Evolutionary conservation across 2,797 vertebrate genomes (phyloP).

Genomic region (Neosilurus mollespiculum): DNA sequence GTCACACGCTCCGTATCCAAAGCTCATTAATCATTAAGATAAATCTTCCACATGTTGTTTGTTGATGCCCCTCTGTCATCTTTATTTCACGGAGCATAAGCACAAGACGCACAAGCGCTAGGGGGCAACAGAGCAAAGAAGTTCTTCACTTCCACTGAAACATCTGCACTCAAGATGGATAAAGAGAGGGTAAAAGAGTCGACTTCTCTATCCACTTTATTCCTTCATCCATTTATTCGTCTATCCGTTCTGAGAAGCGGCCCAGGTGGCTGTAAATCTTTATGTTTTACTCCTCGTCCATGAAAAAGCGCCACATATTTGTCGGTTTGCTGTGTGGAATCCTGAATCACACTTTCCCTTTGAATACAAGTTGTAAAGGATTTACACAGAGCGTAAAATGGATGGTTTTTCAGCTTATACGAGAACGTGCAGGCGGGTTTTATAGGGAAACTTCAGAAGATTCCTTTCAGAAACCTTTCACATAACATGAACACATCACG

Average conservation of each 20-base stretch:
- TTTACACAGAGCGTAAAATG: neutral
- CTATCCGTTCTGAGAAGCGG: neutral
- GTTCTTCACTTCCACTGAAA: constrained; percentile 25
- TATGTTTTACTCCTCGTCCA: neutral
- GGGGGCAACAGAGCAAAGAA: constrained; percentile 24
- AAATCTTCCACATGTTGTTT: constrained; percentile 17
- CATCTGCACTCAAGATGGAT: constrained; percentile 53
- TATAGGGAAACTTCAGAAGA: neutral
- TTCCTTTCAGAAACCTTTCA: neutral
- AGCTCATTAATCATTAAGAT: neutral
- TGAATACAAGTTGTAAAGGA: neutral
- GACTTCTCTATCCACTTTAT: constrained; percentile 13
- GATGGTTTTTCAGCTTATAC: neutral
- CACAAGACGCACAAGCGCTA: constrained; percentile 25
- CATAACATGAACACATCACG: neutral
- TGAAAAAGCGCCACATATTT: neutral
- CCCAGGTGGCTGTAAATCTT: constrained; percentile 1
- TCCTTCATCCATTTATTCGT: constrained; percentile 12
- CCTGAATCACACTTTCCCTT: neutral
- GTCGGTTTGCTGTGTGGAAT: neutral
- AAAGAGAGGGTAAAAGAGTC: constrained; percentile 16
- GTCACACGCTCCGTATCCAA: neutral
- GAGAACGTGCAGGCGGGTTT: neutral
- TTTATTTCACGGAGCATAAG: constrained; percentile 4
- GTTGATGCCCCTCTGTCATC: constrained; percentile 1